Evolutionary conservation across 2,797 vertebrate species (phyloP), one percentile per base, ranked within the genome.

Genomic region (Clamator glandarius): DNA sequence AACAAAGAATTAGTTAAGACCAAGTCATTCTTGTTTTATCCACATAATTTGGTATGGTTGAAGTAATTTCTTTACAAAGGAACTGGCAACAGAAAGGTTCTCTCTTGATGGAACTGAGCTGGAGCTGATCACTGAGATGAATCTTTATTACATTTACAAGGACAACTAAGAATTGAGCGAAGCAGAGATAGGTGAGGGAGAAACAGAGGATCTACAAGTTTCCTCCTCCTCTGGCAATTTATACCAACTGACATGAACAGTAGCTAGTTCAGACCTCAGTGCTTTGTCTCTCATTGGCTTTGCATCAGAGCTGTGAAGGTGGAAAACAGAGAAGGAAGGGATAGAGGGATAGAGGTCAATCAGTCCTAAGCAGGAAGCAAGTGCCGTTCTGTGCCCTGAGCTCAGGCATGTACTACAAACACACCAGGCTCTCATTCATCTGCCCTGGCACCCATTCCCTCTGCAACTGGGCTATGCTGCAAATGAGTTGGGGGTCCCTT

Each of bases 371-470:
- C 25, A 70, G 0, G 1, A 31, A 19, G 7, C 15, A 85, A 85
- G 29, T 25, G 4, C 6, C 10, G 0, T 39, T 85, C n/a, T 70
- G 12, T n/a, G 67, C 84, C 15, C 28, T 63, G 62, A 62, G 23
- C n/a, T 82, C 2, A 0, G 26, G 13, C 4, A 10, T 0, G 0
- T 21, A 18, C 3, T 92, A 12, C 26, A 44, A 29, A 9, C 26
- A 68, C 8, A 36, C 8, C 16, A 51, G 29, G 12, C 24, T 83
- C 41, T 82, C 33, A 13, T 73, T 46, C 33, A 51, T 5, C 13
- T 9, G 39, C 24, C 23, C 18, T 52, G 33, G 2, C 55, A 83
- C 5, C 14, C 3, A 0, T 55, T 79, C 10, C 2, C 21, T 4
- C 28, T 44, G 6, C 48, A 52, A 17, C 15, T 9, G 3, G 5